A percentile compares a stretch with the other conserved stretches of the same genome.
Conservation (phyloP, 2,113 vertebrate genomes). For the Apteryx mantelli region DNA sequence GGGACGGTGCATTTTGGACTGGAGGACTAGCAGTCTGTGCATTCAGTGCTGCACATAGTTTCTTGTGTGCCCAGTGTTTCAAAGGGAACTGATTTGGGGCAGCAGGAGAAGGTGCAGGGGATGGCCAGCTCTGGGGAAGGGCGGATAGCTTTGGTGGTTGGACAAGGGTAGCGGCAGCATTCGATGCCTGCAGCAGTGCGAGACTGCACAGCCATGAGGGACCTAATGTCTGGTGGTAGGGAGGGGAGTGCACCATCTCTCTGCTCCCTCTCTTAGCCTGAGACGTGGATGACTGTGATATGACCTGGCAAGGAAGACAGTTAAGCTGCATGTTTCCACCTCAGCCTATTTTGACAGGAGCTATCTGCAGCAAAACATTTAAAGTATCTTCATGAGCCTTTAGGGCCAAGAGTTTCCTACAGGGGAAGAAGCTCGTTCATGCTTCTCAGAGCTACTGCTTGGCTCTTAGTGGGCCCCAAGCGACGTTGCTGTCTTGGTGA, state of each 20-base stretch:
- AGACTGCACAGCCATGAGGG: background rate
- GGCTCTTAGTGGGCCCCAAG: background rate
- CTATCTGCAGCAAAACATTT: background rate
- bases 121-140: background rate
- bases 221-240: no score
- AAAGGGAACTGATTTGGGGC: background rate
- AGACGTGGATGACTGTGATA: fast-evolving
- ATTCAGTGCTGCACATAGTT: background rate
- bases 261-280: fast-evolving
- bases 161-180: background rate
- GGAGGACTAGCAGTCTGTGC: background rate
- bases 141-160: background rate
- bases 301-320: background rate
- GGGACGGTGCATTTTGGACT: background rate
- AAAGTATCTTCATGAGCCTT: background rate
- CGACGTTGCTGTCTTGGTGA: background rate
- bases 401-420: background rate
- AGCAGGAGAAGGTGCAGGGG: background rate
- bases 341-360: background rate
- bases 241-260: background rate
- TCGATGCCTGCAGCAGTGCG: fast-evolving
- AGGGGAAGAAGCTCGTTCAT: background rate
- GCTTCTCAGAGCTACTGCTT: background rate
- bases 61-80: background rate
- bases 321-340: background rate